Conservation (phyloP, 2,113 vertebrate genomes). For the Grammomys surdaster region DNA sequence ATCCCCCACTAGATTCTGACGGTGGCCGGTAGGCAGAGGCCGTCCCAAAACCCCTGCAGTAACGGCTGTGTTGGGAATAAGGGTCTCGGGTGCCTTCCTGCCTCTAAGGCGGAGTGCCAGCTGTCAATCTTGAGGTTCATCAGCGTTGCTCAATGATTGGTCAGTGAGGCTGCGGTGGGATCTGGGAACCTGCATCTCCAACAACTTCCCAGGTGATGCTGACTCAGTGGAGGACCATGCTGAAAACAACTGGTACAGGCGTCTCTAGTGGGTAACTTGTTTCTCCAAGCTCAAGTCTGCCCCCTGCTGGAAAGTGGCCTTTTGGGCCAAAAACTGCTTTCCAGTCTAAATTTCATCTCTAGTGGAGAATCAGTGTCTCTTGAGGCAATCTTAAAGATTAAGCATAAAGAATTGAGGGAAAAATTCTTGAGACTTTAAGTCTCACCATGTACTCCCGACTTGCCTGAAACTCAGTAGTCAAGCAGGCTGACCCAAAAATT, state of each 20-base stretch:
- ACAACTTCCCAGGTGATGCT: neutral
- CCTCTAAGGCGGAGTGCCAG: too few relatives aligned
- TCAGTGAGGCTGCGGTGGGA: neutral
- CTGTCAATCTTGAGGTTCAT: neutral
- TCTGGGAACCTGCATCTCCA: neutral
- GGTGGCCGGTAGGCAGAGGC: neutral
- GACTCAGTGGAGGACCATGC: neutral
- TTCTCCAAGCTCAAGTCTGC: neutral
- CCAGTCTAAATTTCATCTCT: neutral
- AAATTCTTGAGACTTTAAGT: neutral
- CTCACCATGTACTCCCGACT: neutral
- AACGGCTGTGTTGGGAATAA: too few relatives aligned
- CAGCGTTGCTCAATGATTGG: neutral
- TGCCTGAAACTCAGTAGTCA: neutral
- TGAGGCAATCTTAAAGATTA: neutral
- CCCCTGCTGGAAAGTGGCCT: slow-evolving; percentile 38
- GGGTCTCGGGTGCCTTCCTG: too few relatives aligned
- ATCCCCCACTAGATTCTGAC: neutral
- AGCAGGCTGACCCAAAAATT: neutral
- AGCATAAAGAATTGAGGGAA: neutral
- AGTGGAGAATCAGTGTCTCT: neutral
- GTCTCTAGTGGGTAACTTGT: neutral
- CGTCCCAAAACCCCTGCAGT: neutral
- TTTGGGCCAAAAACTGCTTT: neutral
- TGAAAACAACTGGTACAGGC: neutral